Base-by-base conservation (phyloP, 2,888 invertebrate genomes). In the Drosophila macrospina region DNA sequence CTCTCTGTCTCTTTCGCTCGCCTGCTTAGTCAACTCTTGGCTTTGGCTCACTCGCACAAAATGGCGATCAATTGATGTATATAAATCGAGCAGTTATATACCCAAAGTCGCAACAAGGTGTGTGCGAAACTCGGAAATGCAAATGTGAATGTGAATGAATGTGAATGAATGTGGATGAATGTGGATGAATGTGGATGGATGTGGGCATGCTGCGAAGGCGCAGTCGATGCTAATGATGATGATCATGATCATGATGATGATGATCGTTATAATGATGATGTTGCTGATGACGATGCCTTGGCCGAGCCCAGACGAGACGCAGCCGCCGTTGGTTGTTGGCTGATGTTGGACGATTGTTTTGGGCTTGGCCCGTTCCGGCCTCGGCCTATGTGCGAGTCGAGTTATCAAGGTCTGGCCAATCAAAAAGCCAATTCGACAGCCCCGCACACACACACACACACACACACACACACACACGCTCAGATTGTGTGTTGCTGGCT, bases 321-420 rank as follows among this genome's bases (percentile, higher is more conserved):
- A 45, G 51, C 16, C 36, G 44, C 39, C 42, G 69, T 57, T 57
- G 57, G 28, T 39, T 47, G 55, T 55, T 54, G 57, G 11, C 10
- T 39, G 39, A 13, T 51, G 7, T 10, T 44, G 48, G 36, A 37
- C 45, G 11, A n/a, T 37, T 59, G 37, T 55, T 47, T 57, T 57
- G 32, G 57, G 48, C 57, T 59, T 56, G 56, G 55, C 37, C 26
- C 36, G 45, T 26, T 42, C 34, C 51, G 47, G 78, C 61, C 69
- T 73, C 69, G 62, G 76, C 57, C 76, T 76, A 78, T 74, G 65
- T 74, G 72, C 59, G 57, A 20, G 63, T 55, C 50, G 39, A 41
- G 73, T 62, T 84, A 84, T 84, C 85, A 84, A 84, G 80, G 83
- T 84, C 84, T 85, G 85, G 86, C 85, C 85, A 85, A 85, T 85